Base-by-base conservation (phyloP, 2,113 vertebrate species). In the Spea bombifrons region DNA sequence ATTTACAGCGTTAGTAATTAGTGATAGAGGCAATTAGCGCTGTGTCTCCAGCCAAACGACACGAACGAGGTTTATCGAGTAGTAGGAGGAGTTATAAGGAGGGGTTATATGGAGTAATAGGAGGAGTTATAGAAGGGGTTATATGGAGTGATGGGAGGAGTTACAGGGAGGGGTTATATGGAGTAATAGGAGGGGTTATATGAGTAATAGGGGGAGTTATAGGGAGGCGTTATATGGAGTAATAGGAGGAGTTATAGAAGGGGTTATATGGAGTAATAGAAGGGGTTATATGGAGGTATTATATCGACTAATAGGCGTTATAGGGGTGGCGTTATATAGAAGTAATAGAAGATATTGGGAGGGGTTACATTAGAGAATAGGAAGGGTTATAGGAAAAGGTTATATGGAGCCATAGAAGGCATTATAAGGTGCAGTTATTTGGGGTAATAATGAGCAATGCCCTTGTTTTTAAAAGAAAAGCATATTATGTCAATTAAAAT, bases 401-500 rank as follows among this genome's bases (percentile, higher is more conserved):
- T 57, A 46, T 72, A 71, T 73, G 71, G 50, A 70, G 71, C 30
- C 57, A 30, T 44, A 59, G 52, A 50, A 55, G 68, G 6, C 16
- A 15, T 30, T 1, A 30, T 30, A 30, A 2, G 2, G 30, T n/a
- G 30, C 30, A 30, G 50, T 52, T 52, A 16, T 61, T 12, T 15
- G 1, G 59, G 15, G 59, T 61, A 15, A 61, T 61, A 61, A 15
- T 15, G 59, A 61, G n/a, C 13, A 12, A 61, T 61, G n/a, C 30
- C n/a, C n/a, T 30, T 30, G 30, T 30, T 30, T 30, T 30, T 30
- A 30, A 30, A 1, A 30, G 30, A 30, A 30, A 30, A 30, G 30
- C 30, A 30, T 30, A 2, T 30, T 30, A 30, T 30, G 30, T 30
- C 30, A 30, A 30, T 30, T 30, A 30, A 30, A 30, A 30, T 30